Evolutionary conservation across 2,113 vertebrate species (phyloP).

Genomic region (Butastur rufipennis): DNA sequence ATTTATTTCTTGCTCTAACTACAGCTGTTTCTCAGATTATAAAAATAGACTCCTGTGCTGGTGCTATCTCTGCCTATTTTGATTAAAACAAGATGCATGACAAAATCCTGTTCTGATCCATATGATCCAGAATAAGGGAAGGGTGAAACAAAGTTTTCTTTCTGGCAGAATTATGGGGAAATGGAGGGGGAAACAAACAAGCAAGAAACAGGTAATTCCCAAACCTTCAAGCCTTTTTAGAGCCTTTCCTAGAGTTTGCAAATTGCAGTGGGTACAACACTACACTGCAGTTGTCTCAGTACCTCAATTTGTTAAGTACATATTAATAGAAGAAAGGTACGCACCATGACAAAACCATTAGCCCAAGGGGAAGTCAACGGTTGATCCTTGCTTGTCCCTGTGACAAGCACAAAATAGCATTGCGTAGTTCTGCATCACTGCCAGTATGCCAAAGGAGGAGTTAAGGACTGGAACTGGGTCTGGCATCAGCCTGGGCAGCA

Average conservation of each 20-base stretch:
- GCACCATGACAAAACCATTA: not conserved
- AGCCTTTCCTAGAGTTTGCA: not conserved
- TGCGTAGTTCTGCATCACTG: not conserved
- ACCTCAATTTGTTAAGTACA: not conserved
- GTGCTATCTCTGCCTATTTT: not conserved
- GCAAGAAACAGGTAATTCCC: not conserved
- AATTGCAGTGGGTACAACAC: not conserved
- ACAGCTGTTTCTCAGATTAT: slow-evolving; percentile 46
- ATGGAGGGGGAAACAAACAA: not conserved
- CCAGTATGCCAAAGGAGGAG: not conserved
- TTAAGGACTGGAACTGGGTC: not conserved
- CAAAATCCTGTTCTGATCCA: not conserved
- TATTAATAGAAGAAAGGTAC: not conserved
- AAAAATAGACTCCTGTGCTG: slow-evolving; percentile 20
- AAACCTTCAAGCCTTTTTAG: not conserved
- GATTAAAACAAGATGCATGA: not conserved
- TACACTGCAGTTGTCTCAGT: not conserved
- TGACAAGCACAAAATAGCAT: not conserved
- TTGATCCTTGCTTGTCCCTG: not conserved
- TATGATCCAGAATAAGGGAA: not conserved
- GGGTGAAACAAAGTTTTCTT: not conserved
- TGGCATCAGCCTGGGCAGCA: not conserved
- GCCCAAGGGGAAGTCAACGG: not conserved
- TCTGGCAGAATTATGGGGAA: not conserved
- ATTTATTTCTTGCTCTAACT: slow-evolving; percentile 21